These are phyloP conservation scores for Capreolus pygargus DNA, from an alignment of 2,113 vertebrate species.

Conservation along the genomic window DNA sequence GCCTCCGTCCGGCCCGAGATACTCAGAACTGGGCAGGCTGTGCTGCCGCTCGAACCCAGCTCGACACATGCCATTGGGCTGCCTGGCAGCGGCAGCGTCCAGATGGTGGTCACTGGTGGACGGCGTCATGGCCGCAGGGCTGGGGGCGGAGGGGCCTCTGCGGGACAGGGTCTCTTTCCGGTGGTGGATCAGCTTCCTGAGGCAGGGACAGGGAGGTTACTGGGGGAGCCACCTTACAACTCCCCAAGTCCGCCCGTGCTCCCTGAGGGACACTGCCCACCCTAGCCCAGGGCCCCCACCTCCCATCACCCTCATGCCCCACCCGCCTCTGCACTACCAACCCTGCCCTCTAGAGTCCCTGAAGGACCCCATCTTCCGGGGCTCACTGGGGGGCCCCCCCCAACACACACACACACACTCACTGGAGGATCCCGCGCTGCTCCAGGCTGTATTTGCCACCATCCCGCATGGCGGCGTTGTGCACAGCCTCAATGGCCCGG, in stretches of 20 bases:
- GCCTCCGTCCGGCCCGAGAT: slow-evolving; percentile 84
- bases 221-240: neutral
- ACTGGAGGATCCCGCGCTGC: slow-evolving; percentile 97
- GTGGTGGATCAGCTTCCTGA: slow-evolving; percentile 97
- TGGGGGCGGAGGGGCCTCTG: slow-evolving; percentile 84
- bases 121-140: slow-evolving; percentile 83
- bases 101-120: slow-evolving; percentile 92
- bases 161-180: slow-evolving; percentile 95
- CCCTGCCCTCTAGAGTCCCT: too few relatives aligned
- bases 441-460: slow-evolving; percentile 98
- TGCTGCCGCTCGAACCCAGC: slow-evolving; percentile 81
- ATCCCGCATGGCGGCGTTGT: slow-evolving; percentile 95
- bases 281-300: neutral
- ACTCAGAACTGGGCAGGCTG: slow-evolving; percentile 88
- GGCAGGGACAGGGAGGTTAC: neutral
- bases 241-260: neutral
- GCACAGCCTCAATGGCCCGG: slow-evolving; percentile 96
- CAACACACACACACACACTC: slow-evolving; percentile 75
- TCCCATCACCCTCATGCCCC: neutral
- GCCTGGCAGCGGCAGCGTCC: slow-evolving; percentile 84
- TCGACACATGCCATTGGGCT: slow-evolving; percentile 84
- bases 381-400: neutral
- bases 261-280: neutral
- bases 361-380: neutral
- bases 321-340: too few relatives aligned